A percentile compares a stretch with the other conserved stretches of the same genome.
Conservation (phyloP, 2,888 invertebrate species). For the Nesidiocoris tenuis region DNA sequence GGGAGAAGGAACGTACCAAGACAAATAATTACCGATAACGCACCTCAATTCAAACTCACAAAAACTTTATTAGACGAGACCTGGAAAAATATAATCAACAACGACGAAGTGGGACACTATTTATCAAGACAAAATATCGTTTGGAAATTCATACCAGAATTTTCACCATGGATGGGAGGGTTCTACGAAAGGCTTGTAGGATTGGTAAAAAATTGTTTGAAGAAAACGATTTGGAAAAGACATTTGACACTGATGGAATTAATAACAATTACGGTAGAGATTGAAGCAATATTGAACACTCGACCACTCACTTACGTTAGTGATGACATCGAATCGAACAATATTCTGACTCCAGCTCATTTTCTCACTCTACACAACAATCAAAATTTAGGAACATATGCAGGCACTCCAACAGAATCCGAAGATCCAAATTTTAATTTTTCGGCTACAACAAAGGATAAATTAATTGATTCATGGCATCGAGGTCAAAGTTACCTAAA, state of each 20-base stretch:
- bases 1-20: not conserved
- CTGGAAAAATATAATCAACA: not conserved
- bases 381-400: too few species aligned
- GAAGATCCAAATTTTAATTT: too few species aligned
- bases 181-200: too few species aligned
- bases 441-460: too few species aligned
- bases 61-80: too few species aligned
- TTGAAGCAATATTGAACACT: conserved; percentile 20
- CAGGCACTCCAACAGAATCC: too few species aligned
- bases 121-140: too few species aligned
- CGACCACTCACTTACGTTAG: conserved; percentile 16
- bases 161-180: conserved; percentile 27
- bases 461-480: too few species aligned
- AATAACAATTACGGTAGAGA: conserved; percentile 5
- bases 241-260: not conserved
- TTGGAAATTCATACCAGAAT: conserved; percentile 28
- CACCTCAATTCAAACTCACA: conserved; percentile 1
- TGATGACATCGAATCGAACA: not conserved
- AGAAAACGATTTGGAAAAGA: not conserved
- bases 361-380: too few species aligned
- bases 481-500: too few species aligned
- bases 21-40: conserved; percentile 18
- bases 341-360: not conserved
- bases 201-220: conserved; percentile 21
- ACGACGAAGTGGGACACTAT: too few species aligned